phyloP scores from a whole-genome alignment of 2,113 vertebrate species.

The Alosa alosa region DNA sequence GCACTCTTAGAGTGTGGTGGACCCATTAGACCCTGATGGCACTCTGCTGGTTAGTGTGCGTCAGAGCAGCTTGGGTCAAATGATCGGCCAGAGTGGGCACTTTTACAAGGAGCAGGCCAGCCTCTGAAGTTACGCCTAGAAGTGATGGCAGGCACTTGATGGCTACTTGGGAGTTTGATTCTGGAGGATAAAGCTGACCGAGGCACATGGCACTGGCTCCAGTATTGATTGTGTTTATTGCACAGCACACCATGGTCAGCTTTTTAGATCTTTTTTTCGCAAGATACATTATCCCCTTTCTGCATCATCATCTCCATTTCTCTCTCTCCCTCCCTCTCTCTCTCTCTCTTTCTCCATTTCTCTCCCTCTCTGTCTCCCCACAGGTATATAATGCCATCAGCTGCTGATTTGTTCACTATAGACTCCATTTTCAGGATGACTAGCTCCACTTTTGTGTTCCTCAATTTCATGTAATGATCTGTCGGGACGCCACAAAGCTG shows the following conservation, averaged over 20 bases:
- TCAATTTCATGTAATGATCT: background rate
- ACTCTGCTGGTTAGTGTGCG: background rate
- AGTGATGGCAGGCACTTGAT: constrained; percentile 24
- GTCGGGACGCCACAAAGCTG: background rate
- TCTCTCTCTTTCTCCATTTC: background rate
- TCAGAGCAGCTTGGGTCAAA: background rate
- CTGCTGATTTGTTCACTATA: background rate
- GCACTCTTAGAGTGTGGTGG: background rate
- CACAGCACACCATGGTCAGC: constrained; percentile 34
- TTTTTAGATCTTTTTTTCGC: constrained; percentile 4
- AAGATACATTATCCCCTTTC: background rate
- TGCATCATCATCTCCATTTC: background rate
- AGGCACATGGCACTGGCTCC: constrained; percentile 27
- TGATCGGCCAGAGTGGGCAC: background rate
- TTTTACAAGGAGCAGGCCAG: background rate
- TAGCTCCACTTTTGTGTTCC: background rate
- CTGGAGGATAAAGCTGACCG: constrained; percentile 30
- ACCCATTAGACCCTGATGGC: background rate
- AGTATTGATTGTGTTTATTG: constrained; percentile 33
- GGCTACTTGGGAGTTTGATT: constrained; percentile 20
- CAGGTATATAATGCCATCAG: background rate
- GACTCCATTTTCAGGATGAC: background rate
- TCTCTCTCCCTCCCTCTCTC: background rate
- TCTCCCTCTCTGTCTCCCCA: background rate
- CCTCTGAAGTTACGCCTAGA: background rate